A percentile compares a stretch with the other conserved stretches of the same genome.
Evolutionary conservation across 2,113 vertebrate genomes (phyloP).

Genomic region (Hyperopisus bebe): DNA sequence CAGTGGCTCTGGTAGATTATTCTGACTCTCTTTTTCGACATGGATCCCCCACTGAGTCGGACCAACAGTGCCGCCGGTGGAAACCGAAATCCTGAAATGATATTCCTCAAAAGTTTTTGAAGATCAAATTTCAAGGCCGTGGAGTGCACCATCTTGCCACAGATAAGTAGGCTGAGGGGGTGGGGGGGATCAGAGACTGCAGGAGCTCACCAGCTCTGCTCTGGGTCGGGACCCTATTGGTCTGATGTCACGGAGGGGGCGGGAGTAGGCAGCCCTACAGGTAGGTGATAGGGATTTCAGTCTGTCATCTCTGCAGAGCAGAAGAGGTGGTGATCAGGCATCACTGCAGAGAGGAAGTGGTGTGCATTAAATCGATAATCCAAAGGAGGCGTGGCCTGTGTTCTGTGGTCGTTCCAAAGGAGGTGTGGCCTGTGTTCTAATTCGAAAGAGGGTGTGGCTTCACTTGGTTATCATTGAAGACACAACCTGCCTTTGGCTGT

Average conservation of each 20-base stretch:
- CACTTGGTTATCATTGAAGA: not conserved
- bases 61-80: not conserved
- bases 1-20: not conserved
- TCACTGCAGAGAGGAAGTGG: not conserved
- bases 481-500: not conserved
- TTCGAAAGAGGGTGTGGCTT: not conserved
- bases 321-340: not conserved
- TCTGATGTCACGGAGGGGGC: not conserved
- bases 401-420: not conserved
- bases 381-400: not conserved
- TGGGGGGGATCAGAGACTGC: not conserved
- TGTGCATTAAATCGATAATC: not conserved
- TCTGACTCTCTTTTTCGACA: not conserved
- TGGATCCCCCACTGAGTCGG: not conserved
- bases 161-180: not conserved
- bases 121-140: not conserved
- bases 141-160: not conserved
- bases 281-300: not conserved
- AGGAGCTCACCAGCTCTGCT: not conserved
- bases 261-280: not conserved
- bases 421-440: not conserved
- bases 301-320: not conserved
- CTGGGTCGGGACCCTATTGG: not conserved
- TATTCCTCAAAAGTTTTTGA: not conserved
- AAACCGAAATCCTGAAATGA: not conserved